Evolutionary conservation across 2,113 vertebrate species (phyloP).

Genomic region (Pristiophorus japonicus): DNA sequence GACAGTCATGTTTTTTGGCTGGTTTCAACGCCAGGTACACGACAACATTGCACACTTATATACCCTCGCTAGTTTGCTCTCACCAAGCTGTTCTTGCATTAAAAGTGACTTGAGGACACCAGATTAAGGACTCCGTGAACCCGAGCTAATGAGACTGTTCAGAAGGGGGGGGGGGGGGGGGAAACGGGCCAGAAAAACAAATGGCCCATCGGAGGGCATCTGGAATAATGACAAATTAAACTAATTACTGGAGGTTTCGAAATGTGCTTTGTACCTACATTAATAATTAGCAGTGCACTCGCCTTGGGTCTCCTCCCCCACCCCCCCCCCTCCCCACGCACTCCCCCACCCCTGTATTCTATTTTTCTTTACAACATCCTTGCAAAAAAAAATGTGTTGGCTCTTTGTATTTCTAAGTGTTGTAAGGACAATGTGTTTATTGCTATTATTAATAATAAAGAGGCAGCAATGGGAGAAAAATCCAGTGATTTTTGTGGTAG

Average conservation of each 20-base stretch:
- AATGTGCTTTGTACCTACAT: constrained; percentile 81
- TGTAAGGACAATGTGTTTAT: constrained; percentile 90
- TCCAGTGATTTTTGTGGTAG: constrained; percentile 86
- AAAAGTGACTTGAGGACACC: constrained; percentile 71
- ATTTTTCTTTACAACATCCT: constrained; percentile 79
- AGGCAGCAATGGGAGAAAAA: constrained; percentile 70
- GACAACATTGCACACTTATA: constrained; percentile 72
- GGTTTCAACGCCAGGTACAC: constrained; percentile 70
- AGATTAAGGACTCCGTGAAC: constrained; percentile 80
- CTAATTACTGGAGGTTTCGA: constrained; percentile 78
- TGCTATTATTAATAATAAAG: constrained; percentile 58
- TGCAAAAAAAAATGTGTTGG: constrained; percentile 58
- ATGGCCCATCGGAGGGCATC: constrained; percentile 67
- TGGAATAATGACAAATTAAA: constrained; percentile 78
- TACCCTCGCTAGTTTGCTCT: constrained; percentile 69
- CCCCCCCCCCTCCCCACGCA: constrained; percentile 43
- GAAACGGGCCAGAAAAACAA: constrained; percentile 45
- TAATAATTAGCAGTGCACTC: constrained; percentile 79
- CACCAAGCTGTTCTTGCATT: constrained; percentile 78
- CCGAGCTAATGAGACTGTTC: constrained; percentile 75
- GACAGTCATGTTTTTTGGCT: constrained; percentile 82
- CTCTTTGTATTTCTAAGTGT: constrained; percentile 98
- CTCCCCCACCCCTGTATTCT: constrained; percentile 60
- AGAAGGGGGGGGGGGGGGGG: constrained; percentile 63
- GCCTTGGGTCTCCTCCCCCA: constrained; percentile 63